Conservation (phyloP, 2,888 invertebrate genomes). For the Cephonodes hylas region DNA sequence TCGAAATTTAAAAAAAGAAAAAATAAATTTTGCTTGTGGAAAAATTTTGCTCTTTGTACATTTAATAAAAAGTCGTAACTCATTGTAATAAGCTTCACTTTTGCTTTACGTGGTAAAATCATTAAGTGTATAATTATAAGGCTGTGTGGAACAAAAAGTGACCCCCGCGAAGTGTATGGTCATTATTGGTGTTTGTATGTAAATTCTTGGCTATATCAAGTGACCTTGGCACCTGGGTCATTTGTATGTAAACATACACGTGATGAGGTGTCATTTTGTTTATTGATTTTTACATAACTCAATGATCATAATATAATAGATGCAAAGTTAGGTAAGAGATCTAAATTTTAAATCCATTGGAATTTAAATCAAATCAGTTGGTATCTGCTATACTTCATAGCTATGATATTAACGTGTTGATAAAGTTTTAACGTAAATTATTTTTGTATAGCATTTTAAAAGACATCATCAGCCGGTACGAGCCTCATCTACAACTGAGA, state of each 20-base stretch:
- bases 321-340: too few species aligned
- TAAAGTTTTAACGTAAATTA: too few species aligned
- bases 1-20: background rate
- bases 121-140: constrained; percentile 9
- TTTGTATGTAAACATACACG: constrained; percentile 32
- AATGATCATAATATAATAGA: background rate
- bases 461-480: too few species aligned
- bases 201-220: constrained; percentile 52
- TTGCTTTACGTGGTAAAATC: background rate
- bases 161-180: constrained; percentile 56
- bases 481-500: too few species aligned
- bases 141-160: constrained; percentile 55
- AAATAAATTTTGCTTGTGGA: background rate
- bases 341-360: too few species aligned
- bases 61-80: background rate
- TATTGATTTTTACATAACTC: background rate
- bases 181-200: constrained; percentile 72
- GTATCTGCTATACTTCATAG: too few species aligned
- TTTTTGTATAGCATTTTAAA: too few species aligned
- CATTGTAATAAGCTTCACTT: background rate
- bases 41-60: background rate
- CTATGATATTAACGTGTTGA: too few species aligned
- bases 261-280: background rate
- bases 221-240: constrained; percentile 57
- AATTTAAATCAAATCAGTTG: too few species aligned